Conservation (phyloP, 2,888 invertebrate genomes). For the Ecdyonurus torrentis region DNA sequence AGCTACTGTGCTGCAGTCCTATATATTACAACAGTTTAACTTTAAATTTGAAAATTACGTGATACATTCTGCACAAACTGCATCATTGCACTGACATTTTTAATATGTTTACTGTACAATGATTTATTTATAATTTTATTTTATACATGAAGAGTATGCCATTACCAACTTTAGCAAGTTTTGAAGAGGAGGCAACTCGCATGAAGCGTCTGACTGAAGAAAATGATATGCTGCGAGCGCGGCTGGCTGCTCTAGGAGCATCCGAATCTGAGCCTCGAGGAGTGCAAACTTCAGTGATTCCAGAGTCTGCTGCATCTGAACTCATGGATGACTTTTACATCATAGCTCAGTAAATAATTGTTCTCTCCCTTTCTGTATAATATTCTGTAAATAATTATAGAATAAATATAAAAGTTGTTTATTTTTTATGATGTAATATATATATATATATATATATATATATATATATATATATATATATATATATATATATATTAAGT, state of each 20-base stretch:
- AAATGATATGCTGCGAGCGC: conserved; percentile 48
- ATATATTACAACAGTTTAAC: no score
- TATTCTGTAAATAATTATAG: conserved; percentile 1
- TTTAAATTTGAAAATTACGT: conserved; percentile 2
- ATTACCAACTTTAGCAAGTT: conserved; percentile 66
- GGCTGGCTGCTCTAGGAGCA: conserved; percentile 28
- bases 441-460: no score
- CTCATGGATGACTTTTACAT: conserved; percentile 85
- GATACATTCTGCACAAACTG: no score
- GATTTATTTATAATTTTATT: no score
- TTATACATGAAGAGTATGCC: conserved; percentile 63
- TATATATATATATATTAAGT: no score
- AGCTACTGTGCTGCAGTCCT: no score
- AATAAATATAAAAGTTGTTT: no score
- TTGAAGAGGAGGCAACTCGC: conserved; percentile 68
- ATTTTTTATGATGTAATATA: no score
- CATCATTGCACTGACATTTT: no score
- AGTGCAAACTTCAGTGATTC: conserved; percentile 36
- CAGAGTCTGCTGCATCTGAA: conserved; percentile 53
- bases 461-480: no score
- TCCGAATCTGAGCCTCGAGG: conserved; percentile 11
- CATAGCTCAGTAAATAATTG: conserved; percentile 57
- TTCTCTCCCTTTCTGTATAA: not conserved
- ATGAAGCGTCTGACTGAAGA: conserved; percentile 72
- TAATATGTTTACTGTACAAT: no score